Base-by-base conservation (phyloP, 1,140 invertebrate genomes). In the Dysdera silvatica region DNA sequence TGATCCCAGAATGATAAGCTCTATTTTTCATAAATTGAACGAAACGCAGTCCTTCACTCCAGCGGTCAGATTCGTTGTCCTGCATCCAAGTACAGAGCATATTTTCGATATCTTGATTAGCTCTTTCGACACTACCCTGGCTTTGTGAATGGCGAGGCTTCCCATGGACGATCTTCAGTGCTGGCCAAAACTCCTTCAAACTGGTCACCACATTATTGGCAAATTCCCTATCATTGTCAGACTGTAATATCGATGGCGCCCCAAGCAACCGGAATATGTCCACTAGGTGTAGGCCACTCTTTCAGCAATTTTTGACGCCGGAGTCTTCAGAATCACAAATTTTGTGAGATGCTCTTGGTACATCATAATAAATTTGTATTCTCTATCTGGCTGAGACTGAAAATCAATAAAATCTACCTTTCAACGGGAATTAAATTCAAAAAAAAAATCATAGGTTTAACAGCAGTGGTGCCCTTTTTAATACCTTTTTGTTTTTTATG, bases 281-380 rank as follows among this genome's bases (percentile, higher is more conserved):
- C 3, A 74, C 26, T 18, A 78, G 53, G n/a, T 76, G 28, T 67
- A 67, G n/a, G 72, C 70, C 23, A 78, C 74, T 71, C 75, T 71
- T 47, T 67, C 68, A 23, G 72, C 75, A 45, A 61, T 47, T 64
- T 78, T 78, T 24, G 63, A 69, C 65, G 67, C 72, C 16, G 79
- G 53, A 37, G 76, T 68, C 29, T 72, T 67, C 10, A 78, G 66
- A 68, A 73, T 61, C 49, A 71, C 65, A 69, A 78, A 80, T 69
- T 80, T 80, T 0, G 77, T 79, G n/a, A 40, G 24, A 63, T 79
- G 74, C 59, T 78, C 75, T 71, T 79, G 76, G 68, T 80, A 80
- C 14, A 75, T 68, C 51, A 80, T 67, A 51, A 80, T 74, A 65
- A 75, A 80, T 66, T 74, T 76, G n/a, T 65, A 56, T 5, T 74